Evolutionary conservation across 2,888 invertebrate species (phyloP).

Genomic region (Eugnorisma glareosa): DNA sequence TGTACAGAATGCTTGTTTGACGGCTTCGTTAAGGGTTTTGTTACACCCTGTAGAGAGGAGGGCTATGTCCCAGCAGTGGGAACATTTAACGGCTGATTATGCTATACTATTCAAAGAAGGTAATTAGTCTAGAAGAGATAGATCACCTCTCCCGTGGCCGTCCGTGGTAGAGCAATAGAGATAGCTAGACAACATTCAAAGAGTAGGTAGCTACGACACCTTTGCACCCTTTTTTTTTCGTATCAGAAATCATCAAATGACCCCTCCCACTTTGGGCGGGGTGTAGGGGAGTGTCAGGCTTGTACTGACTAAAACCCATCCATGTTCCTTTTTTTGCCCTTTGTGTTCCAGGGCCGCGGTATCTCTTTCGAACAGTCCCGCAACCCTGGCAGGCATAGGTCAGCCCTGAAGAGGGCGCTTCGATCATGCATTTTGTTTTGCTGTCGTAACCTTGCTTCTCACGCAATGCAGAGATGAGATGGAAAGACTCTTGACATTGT

Average conservation of each 20-base stretch:
- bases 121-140: not conserved
- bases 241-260: too few relatives aligned
- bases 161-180: not conserved
- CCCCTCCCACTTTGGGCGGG: too few relatives aligned
- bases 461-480: not conserved
- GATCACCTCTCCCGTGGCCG: not conserved
- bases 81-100: not conserved
- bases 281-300: too few relatives aligned
- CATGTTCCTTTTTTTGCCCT: too few relatives aligned
- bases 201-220: not conserved
- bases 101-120: not conserved
- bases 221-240: too few relatives aligned
- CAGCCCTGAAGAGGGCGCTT: not conserved
- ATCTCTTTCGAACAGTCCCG: too few relatives aligned
- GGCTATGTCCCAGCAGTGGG: not conserved
- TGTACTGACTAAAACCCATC: too few relatives aligned
- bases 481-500: constrained; percentile 15
- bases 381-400: too few relatives aligned
- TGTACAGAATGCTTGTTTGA: too few relatives aligned
- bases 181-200: not conserved
- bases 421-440: not conserved
- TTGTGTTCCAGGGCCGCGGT: too few relatives aligned
- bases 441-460: not conserved
- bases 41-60: too few relatives aligned
- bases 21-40: too few relatives aligned